Percentiles rank a stretch among this genome's conserved stretches.
These are phyloP conservation scores for Punctoribates punctum DNA, from an alignment of 2,888 invertebrate species.

Conservation along the genomic window DNA sequence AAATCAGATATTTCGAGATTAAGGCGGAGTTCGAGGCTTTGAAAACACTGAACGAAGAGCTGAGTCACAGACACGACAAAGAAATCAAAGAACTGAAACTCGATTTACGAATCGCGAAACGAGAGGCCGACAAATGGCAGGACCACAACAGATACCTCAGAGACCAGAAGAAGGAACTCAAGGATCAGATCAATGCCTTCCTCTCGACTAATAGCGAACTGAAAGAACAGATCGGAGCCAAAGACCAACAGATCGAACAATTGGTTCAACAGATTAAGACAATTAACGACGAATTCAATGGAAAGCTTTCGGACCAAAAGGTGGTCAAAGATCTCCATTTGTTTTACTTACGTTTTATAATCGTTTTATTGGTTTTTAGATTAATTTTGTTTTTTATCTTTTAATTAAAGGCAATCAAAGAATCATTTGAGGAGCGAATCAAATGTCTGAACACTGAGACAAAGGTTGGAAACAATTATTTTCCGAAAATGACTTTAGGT, in stretches of 20 bases:
- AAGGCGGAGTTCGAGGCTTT: constrained; percentile 22
- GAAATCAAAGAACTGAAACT: constrained; percentile 8
- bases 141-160: not conserved
- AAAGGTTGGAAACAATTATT: constrained; percentile 1
- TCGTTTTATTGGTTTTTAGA: not conserved
- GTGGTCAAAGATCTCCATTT: not conserved
- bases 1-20: not conserved
- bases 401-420: not conserved
- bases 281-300: not conserved
- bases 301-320: not conserved
- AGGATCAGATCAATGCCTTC: not conserved
- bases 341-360: not conserved
- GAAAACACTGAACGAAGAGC: constrained; percentile 14
- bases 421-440: not conserved
- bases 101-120: not conserved
- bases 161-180: not conserved
- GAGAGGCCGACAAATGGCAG: not conserved
- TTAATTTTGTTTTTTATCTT: not conserved
- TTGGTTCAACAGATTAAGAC: not conserved
- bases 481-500: not conserved
- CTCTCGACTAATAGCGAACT: not conserved
- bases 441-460: not conserved
- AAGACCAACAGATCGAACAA: constrained; percentile 1
- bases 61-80: constrained; percentile 6
- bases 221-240: not conserved